Conservation (phyloP, 2,113 vertebrate genomes). For the Toxostoma redivivum region DNA sequence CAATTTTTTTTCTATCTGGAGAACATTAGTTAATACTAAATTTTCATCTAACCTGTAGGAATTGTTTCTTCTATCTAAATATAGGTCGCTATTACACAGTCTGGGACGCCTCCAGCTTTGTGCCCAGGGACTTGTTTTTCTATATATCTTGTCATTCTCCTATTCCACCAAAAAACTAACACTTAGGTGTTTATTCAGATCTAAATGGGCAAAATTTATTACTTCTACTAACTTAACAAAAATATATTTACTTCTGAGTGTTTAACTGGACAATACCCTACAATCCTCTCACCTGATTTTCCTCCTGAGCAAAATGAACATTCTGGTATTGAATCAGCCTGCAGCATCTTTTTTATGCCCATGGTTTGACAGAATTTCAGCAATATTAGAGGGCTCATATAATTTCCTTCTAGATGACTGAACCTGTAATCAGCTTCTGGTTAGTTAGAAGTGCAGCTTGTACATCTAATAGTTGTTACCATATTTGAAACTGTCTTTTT, state of each 20-base stretch:
- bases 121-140: neutral
- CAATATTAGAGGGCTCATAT: neutral
- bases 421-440: neutral
- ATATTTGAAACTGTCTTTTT: neutral
- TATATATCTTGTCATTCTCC: neutral
- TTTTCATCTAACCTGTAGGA: neutral
- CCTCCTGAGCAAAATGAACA: neutral
- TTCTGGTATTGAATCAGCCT: neutral
- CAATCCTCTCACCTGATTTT: neutral
- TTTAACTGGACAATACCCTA: neutral
- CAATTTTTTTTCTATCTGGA: neutral
- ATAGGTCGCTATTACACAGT: neutral
- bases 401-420: neutral
- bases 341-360: neutral
- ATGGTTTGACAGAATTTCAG: neutral
- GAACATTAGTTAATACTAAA: neutral
- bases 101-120: neutral
- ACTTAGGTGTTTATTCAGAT: neutral
- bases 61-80: neutral
- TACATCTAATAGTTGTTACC: neutral
- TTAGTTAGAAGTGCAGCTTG: neutral
- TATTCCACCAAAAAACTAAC: neutral
- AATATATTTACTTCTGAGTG: neutral
- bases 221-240: neutral
- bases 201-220: neutral